A percentile compares a stretch with the other conserved stretches of the same genome.
Conservation (phyloP, 2,797 vertebrate genomes). For the Cryptoprocta ferox region DNA sequence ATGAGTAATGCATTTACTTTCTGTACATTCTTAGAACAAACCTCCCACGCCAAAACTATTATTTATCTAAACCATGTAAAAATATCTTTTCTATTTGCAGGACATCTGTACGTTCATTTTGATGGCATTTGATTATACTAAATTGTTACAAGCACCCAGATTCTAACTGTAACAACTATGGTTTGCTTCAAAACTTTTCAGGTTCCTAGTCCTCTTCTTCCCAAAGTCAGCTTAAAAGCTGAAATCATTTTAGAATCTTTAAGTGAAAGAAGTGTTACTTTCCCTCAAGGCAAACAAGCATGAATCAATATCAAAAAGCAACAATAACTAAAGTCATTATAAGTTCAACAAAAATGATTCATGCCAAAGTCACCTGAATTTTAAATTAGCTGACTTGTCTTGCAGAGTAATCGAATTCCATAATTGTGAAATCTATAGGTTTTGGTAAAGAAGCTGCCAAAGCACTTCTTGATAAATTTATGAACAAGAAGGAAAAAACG, state of each 20-base stretch:
- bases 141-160: background rate
- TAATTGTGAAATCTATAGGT: background rate
- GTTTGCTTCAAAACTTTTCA: background rate
- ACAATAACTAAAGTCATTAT: background rate
- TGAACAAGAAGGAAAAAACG: background rate
- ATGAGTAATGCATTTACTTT: background rate
- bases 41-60: background rate
- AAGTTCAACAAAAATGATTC: background rate
- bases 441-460: background rate
- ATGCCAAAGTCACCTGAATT: background rate
- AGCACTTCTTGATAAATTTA: background rate
- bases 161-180: background rate
- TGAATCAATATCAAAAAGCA: background rate
- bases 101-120: background rate
- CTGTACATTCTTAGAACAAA: background rate
- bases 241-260: background rate
- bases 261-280: background rate
- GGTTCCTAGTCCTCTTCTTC: background rate
- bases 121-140: background rate
- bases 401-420: background rate
- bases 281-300: background rate
- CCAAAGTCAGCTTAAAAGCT: background rate
- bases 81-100: slow-evolving; percentile 3
- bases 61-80: slow-evolving; percentile 33
- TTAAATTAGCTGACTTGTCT: background rate